A percentile compares a stretch with the other conserved stretches of the same genome.
Conservation (phyloP, 2,888 invertebrate genomes). For the Anarsia innoxiella region DNA sequence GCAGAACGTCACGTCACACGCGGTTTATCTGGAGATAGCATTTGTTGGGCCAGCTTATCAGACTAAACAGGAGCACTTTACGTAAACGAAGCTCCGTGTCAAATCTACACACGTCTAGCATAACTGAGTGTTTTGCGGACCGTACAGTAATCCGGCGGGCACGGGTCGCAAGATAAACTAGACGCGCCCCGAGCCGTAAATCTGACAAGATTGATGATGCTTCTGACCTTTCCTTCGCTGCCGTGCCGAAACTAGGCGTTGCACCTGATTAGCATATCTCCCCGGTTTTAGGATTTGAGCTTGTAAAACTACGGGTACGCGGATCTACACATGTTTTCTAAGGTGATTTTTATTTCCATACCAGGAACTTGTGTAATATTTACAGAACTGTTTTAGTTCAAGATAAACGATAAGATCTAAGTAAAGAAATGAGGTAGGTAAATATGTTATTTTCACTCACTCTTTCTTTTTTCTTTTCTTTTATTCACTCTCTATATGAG, state of each 20-base stretch:
- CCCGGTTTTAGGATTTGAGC: not conserved
- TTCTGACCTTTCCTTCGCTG: constrained; percentile 33
- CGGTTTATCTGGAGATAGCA: constrained; percentile 11
- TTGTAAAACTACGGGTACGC: too few species aligned
- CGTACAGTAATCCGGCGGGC: constrained; percentile 31
- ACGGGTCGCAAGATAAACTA: constrained; percentile 47
- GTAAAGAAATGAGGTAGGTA: too few species aligned
- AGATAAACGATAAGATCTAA: too few species aligned
- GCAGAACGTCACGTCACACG: too few species aligned
- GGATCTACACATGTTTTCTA: too few species aligned
- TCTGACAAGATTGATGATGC: constrained; percentile 60
- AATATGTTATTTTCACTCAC: too few species aligned
- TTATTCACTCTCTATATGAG: too few species aligned
- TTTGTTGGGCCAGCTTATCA: constrained; percentile 6
- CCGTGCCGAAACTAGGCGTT: constrained; percentile 2
- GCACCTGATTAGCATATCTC: constrained; percentile 12
- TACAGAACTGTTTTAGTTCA: too few species aligned
- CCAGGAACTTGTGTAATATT: too few species aligned
- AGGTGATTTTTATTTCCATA: too few species aligned
- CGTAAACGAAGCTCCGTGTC: constrained; percentile 8
- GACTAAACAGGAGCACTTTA: not conserved
- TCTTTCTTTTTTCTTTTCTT: too few species aligned
- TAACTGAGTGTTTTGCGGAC: constrained; percentile 13
- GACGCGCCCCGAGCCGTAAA: constrained; percentile 42
- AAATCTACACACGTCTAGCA: constrained; percentile 9